These are phyloP conservation scores for Anisognathus igniventris DNA, from an alignment of 2,797 vertebrate species.

Conservation along the genomic window DNA sequence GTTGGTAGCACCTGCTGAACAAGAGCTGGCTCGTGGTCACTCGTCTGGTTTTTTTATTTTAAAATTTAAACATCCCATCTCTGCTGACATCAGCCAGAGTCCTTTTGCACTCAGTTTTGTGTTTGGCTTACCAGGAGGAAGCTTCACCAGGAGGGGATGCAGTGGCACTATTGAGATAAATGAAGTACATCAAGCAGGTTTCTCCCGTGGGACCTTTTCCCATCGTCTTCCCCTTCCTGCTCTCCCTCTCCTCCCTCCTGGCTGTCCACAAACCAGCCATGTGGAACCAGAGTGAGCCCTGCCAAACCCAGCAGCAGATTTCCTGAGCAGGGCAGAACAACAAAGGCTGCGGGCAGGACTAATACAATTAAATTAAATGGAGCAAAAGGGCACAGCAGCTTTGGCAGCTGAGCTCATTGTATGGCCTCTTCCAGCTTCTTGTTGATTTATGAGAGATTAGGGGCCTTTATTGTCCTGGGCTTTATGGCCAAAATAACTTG, in stretches of 20 bases:
- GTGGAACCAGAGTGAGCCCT: not conserved
- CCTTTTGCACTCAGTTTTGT: not conserved
- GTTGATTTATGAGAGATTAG: conserved; percentile 8
- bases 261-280: conserved; percentile 7
- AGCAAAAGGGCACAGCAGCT: conserved; percentile 32
- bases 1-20: not conserved
- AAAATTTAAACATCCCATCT: not conserved
- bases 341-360: not conserved
- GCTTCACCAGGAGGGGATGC: not conserved
- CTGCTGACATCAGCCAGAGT: not conserved
- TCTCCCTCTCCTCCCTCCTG: not conserved
- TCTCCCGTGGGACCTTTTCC: not conserved
- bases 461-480: not conserved
- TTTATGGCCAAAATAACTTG: not conserved
- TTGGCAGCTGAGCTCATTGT: not conserved
- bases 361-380: conserved; percentile 42
- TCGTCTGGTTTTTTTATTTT: accelerated
- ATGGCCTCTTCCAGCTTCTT: not conserved
- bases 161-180: not conserved
- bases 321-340: not conserved
- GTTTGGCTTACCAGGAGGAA: not conserved
- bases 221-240: conserved; percentile 14
- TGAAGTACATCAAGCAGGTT: not conserved
- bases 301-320: conserved; percentile 51
- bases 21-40: not conserved